Conservation (phyloP, 1,140 invertebrate species). For the Adelges cooleyi region DNA sequence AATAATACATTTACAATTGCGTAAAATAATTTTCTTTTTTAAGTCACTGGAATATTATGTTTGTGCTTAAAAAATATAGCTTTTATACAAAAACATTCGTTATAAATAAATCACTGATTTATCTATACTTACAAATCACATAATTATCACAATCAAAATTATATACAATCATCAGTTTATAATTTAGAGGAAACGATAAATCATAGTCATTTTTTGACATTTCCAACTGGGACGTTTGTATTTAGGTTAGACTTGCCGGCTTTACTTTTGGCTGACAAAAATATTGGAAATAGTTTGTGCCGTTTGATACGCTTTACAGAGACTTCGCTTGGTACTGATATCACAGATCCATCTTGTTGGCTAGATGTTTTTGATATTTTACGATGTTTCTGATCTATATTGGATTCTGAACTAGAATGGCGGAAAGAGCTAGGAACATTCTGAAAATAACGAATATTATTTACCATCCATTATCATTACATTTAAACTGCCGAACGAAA, state of each 20-base stretch:
- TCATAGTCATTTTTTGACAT: conserved; percentile 1
- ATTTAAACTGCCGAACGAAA: too few species aligned
- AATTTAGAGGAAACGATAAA: too few species aligned
- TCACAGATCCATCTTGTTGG: neutral
- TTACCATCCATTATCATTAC: too few species aligned
- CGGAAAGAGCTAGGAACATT: neutral
- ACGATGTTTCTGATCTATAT: conserved; percentile 15
- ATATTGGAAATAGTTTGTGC: conserved; percentile 21
- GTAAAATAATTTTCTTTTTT: too few species aligned
- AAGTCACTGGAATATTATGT: too few species aligned
- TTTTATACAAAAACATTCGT: neutral
- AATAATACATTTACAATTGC: neutral
- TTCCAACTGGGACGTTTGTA: neutral
- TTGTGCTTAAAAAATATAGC: too few species aligned
- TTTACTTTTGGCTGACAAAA: conserved; percentile 27
- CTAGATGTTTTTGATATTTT: conserved; percentile 10
- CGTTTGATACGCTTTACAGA: conserved; percentile 19
- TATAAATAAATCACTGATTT: conserved; percentile 12
- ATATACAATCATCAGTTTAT: conserved; percentile 10
- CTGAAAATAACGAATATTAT: too few species aligned
- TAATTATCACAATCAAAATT: conserved; percentile 19
- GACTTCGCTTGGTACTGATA: neutral
- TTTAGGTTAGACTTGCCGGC: neutral
- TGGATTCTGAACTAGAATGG: conserved; percentile 19
- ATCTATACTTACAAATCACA: conserved; percentile 5